Evolutionary conservation across 1,140 invertebrate genomes (phyloP).

Genomic region (Panagrolaimus sp.): DNA sequence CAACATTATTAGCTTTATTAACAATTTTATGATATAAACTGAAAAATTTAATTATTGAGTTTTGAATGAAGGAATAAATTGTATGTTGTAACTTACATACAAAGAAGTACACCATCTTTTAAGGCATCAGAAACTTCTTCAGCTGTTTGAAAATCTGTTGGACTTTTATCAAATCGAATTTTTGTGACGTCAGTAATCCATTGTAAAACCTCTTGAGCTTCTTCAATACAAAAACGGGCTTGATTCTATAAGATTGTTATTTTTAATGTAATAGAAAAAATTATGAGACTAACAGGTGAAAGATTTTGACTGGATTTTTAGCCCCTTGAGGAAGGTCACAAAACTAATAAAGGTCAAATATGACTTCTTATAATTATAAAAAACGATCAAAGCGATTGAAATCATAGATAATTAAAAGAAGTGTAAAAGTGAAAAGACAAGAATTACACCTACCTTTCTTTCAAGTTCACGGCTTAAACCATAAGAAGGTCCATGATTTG

Average conservation of each 20-base stretch:
- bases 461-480: slow-evolving; percentile 64
- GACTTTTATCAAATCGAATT: slow-evolving; percentile 56
- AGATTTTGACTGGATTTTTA: no score
- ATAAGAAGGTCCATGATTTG: slow-evolving; percentile 64
- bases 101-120: slow-evolving; percentile 63
- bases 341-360: no score
- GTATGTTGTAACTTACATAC: slow-evolving; percentile 59
- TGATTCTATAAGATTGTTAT: slow-evolving; percentile 62
- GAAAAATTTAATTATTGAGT: not conserved
- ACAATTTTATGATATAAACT: slow-evolving; percentile 2
- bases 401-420: no score
- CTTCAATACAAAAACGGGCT: slow-evolving; percentile 63
- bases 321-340: no score
- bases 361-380: no score
- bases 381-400: no score
- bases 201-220: slow-evolving; percentile 61
- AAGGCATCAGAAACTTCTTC: slow-evolving; percentile 61
- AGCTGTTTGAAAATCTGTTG: slow-evolving; percentile 59
- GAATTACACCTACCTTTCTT: slow-evolving; percentile 63
- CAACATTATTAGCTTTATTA: slow-evolving; percentile 18
- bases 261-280: slow-evolving; percentile 13
- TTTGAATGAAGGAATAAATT: not conserved
- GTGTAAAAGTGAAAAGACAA: no score
- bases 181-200: slow-evolving; percentile 62
- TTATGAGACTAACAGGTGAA: no score